These are phyloP conservation scores for Sebastolobus alascanus DNA, from an alignment of 2,797 vertebrate species.

Conservation along the genomic window DNA sequence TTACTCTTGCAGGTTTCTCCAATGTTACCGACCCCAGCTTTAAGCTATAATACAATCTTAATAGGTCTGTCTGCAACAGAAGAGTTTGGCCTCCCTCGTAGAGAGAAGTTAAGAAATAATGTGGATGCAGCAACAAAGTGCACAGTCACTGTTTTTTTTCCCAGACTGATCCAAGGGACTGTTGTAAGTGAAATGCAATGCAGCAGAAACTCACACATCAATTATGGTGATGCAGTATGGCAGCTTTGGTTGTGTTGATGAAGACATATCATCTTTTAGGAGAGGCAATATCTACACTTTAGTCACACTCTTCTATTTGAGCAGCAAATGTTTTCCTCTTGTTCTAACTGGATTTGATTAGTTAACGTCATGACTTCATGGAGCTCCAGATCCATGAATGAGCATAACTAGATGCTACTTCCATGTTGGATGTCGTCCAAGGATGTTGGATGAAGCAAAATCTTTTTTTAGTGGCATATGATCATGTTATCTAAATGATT, in stretches of 20 bases:
- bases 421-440: not conserved
- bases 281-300: slow-evolving; percentile 23
- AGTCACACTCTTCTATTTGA: slow-evolving; percentile 4
- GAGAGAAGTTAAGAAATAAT: slow-evolving; percentile 58
- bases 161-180: slow-evolving; percentile 49
- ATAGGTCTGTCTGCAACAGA: slow-evolving; percentile 27
- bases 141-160: slow-evolving; percentile 57
- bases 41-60: slow-evolving; percentile 9
- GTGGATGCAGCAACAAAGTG: slow-evolving; percentile 55
- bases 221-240: slow-evolving; percentile 60
- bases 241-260: slow-evolving; percentile 36
- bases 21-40: not conserved
- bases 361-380: not conserved
- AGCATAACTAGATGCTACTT: not conserved
- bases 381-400: not conserved
- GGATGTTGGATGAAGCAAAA: not conserved
- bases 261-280: slow-evolving; percentile 36
- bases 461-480: not conserved
- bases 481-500: not conserved
- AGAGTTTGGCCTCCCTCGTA: slow-evolving; percentile 39
- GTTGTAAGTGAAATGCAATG: slow-evolving; percentile 68
- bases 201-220: slow-evolving; percentile 71
- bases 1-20: not conserved
- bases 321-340: not conserved
- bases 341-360: slow-evolving; percentile 1